These are phyloP conservation scores for Drosophila saltans DNA, from an alignment of 1,140 invertebrate species.

Conservation along the genomic window DNA sequence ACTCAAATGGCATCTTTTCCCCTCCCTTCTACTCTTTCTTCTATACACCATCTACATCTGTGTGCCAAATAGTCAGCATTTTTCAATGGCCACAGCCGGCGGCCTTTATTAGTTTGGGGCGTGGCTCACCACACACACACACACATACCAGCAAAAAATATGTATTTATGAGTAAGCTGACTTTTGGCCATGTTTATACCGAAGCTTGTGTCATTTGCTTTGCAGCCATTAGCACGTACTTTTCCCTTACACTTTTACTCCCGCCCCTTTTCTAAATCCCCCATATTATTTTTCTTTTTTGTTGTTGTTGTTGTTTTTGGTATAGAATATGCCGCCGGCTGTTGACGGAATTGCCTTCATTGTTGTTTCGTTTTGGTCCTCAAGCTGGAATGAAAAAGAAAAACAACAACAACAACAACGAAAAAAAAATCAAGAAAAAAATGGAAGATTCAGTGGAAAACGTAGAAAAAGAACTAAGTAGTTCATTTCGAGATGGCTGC, in stretches of 20 bases:
- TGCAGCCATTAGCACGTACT: slow-evolving; percentile 78
- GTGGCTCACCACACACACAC: slow-evolving; percentile 40
- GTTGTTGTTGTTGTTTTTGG: slow-evolving; percentile 3
- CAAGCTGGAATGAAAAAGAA: slow-evolving; percentile 15
- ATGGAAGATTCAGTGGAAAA: slow-evolving; percentile 2
- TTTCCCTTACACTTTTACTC: slow-evolving; percentile 14
- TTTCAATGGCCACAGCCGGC: slow-evolving; percentile 70
- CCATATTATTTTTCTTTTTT: slow-evolving; percentile 23
- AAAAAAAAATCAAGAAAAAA: slow-evolving; percentile 18
- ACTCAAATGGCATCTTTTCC: slow-evolving; percentile 19
- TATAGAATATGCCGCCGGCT: slow-evolving; percentile 48
- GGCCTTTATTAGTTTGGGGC: slow-evolving; percentile 66
- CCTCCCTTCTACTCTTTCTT: slow-evolving; percentile 3
- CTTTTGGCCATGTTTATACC: slow-evolving; percentile 65
- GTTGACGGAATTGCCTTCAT: slow-evolving; percentile 74
- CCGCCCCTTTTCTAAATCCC: slow-evolving; percentile 5
- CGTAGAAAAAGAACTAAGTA: slow-evolving; percentile 61
- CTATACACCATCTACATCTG: not conserved
- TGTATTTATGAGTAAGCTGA: slow-evolving; percentile 67
- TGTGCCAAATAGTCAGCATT: slow-evolving; percentile 70
- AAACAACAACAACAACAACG: not conserved
- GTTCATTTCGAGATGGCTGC: slow-evolving; percentile 71
- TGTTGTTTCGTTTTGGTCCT: slow-evolving; percentile 69
- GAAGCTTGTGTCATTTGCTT: slow-evolving; percentile 70
- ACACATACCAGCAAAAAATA: slow-evolving; percentile 25